Base-by-base conservation (phyloP, 2,113 vertebrate species). In the Corvus cornix region DNA sequence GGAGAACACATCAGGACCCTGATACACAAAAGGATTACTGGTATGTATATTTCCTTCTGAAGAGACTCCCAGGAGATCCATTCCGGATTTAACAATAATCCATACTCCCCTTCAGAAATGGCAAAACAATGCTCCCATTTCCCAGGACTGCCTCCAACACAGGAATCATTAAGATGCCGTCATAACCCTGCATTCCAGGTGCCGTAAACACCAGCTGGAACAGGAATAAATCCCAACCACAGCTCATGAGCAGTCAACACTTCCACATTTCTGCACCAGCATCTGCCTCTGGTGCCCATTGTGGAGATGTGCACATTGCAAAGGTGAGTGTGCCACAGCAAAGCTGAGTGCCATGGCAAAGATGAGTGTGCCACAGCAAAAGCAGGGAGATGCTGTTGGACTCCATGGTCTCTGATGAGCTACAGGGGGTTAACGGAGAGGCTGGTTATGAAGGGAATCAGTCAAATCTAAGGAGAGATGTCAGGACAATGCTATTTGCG, bases 61-160 rank as follows among this genome's bases (percentile, higher is more conserved):
- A 93, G 75, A 89, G 86, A 30, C 80, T 94, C 97, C 95, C 96
- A 4, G 68, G 97, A 97, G 98, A 96, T 89, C 91, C 95, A 95
- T 97, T 95, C 81, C 39, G 35, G 94, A 96, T 97, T 97, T 95
- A 97, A 97, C 87, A 96, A 97, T 96, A 96, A 98, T 97, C 97
- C 95, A 90, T 96, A 96, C 91, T 95, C 93, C 94, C 92, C 89
- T 94, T 91, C 91, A 74, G 96, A 97, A 98, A 97, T 16, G 11
- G 67, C 74, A 95, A 83, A 83, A 64, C 86, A 48, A 22, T 52
- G 35, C 95, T 89, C 87, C 60, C 89, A 90, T 96, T 89, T 96
- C 96, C 97, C 86, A 85, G 96, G 88, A 69, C 72, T 30, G 22
- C 92, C 56, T 23, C 74, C 51, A 94, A 80, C 12, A 4, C 84